A percentile compares a stretch with the other conserved stretches of the same genome.
phyloP scores from a whole-genome alignment of 2,113 vertebrate species.

The Morone saxatilis region DNA sequence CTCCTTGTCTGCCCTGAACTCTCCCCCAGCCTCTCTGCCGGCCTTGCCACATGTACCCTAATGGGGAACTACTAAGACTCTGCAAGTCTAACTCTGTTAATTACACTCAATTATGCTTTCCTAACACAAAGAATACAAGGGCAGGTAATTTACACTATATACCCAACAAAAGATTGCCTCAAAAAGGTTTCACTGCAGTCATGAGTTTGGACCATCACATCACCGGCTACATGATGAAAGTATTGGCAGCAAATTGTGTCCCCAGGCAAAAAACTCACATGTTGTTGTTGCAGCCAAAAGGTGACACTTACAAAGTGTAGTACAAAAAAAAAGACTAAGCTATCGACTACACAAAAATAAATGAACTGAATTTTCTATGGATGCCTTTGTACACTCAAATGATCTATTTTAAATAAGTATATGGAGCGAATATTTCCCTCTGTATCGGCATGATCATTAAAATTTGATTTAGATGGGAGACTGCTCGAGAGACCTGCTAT shows the following conservation, averaged over 20 bases:
- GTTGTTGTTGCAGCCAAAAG: not conserved
- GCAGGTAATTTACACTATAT: not conserved
- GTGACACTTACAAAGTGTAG: not conserved
- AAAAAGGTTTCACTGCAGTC: not conserved
- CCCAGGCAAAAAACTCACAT: not conserved
- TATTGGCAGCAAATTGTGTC: slow-evolving; percentile 8
- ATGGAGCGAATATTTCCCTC: not conserved
- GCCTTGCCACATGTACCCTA: slow-evolving; percentile 27
- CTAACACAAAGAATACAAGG: not conserved
- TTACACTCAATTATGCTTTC: slow-evolving; percentile 5
- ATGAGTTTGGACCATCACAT: not conserved
- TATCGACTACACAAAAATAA: not conserved
- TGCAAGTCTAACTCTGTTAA: slow-evolving; percentile 36
- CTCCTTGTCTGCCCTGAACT: slow-evolving; percentile 55
- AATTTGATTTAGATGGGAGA: slow-evolving; percentile 12
- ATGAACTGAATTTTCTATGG: not conserved
- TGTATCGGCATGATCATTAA: slow-evolving; percentile 16
- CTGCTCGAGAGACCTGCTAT: not conserved
- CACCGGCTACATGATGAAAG: not conserved
- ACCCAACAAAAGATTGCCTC: not conserved
- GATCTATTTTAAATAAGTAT: not conserved
- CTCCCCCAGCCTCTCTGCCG: slow-evolving; percentile 19
- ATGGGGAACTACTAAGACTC: slow-evolving; percentile 40
- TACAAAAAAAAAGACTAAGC: not conserved
- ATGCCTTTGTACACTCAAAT: not conserved